Percentiles rank a stretch among this genome's conserved stretches.
These are phyloP conservation scores for Eristalinus aeneus DNA, from an alignment of 2,888 invertebrate species.

Conservation along the genomic window DNA sequence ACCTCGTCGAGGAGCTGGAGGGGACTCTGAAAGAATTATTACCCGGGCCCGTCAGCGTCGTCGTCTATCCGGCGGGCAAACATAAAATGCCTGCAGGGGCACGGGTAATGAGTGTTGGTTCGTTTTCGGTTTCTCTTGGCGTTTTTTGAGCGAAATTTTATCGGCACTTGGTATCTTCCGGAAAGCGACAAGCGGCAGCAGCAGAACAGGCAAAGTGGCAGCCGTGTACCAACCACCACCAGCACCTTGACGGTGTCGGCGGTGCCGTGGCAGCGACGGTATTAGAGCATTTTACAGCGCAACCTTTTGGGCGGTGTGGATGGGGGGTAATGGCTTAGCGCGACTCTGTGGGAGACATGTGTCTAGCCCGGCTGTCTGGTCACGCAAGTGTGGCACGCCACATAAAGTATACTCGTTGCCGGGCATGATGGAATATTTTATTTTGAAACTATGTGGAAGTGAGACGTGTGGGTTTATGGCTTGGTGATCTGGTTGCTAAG, in stretches of 20 bases:
- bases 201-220: not conserved
- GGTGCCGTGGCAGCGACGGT: too few species aligned
- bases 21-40: slow-evolving; percentile 51
- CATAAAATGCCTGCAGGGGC: slow-evolving; percentile 7
- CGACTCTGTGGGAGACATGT: slow-evolving; percentile 42
- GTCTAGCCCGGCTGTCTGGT: slow-evolving; percentile 68
- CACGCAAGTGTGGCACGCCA: slow-evolving; percentile 51
- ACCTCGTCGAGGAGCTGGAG: not conserved
- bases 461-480: not conserved
- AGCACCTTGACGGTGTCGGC: not conserved
- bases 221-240: not conserved
- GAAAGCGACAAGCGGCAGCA: slow-evolving; percentile 1
- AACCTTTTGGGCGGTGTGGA: slow-evolving; percentile 16
- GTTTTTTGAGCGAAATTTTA: slow-evolving; percentile 32
- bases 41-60: slow-evolving; percentile 18
- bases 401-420: not conserved
- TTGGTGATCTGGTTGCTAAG: not conserved
- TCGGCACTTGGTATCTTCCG: slow-evolving; percentile 51
- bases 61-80: slow-evolving; percentile 21
- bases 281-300: not conserved
- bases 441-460: not conserved
- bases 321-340: not conserved
- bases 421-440: not conserved
- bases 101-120: slow-evolving; percentile 41
- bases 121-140: slow-evolving; percentile 8